Base-by-base conservation (phyloP, 2,797 vertebrate genomes). In the Gambusia yucatana region DNA sequence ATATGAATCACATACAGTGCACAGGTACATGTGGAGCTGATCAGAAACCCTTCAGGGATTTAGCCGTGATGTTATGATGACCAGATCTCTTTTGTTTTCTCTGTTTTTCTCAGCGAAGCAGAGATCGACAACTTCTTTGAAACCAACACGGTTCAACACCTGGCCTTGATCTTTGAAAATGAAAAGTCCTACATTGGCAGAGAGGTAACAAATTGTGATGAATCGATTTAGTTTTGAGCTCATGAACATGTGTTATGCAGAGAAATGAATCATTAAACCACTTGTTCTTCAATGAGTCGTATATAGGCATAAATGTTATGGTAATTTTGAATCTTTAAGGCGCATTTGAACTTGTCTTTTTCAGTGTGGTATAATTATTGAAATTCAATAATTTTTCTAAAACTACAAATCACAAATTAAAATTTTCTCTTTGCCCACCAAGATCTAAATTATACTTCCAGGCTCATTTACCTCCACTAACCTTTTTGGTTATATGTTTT, bases 131-230 rank as follows among this genome's bases (percentile, higher is more conserved):
- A 87, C 82, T 97, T 97, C 93, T 97, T 97, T 89, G 93, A 96
- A 74, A 96, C 93, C 36, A 97, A 96, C 89, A 91, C 76, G 0
- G 94, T 96, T 69, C 83, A 90, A 6, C 94, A 97, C 86, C 89
- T 99, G 92, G 97, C 95, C 0, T 87, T 99, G 92, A 96, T 99
- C 92, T 99, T 99, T 3, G 98, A 99, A 88, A 84, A 92, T 0
- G 80, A 87, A 0, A 22, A 81, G 43, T 98, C 97, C 30, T 99
- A 97, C 0, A 61, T 98, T 48, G 98, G 97, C 80, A 94, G 96
- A 96, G 98, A 99, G 97, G 98, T 99, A 92, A 92, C 85, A 0
- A 11, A 3, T 30, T 0, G 0, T 5, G 3, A 84, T 69, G 71
- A 6, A 39, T 47, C 50, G 33, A 13, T 46, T n/a, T 30, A 6